These are phyloP conservation scores for Alethe castanea DNA, from an alignment of 2,113 vertebrate genomes.

Conservation along the genomic window DNA sequence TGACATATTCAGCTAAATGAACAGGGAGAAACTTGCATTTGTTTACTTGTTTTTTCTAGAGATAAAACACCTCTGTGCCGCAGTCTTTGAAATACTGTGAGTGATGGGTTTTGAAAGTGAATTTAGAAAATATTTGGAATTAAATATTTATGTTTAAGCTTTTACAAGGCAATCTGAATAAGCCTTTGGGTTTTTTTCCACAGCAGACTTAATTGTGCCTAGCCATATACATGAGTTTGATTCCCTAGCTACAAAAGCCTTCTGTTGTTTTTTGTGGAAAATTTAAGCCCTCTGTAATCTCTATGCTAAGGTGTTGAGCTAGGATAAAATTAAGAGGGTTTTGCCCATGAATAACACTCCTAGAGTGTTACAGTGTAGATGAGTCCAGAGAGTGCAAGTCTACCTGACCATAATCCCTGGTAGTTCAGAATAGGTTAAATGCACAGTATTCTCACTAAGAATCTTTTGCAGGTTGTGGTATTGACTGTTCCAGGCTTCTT, in stretches of 20 bases:
- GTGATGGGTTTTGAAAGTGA: constrained; percentile 56
- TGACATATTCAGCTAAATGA: constrained; percentile 50
- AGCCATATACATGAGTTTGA: neutral
- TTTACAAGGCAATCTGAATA: constrained; percentile 54
- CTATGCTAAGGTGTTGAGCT: neutral
- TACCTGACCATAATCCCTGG: neutral
- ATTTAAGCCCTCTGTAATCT: neutral
- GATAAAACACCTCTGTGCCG: constrained; percentile 60
- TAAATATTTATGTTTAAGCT: constrained; percentile 68
- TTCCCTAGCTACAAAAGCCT: neutral
- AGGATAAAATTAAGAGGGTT: neutral
- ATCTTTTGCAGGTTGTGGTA: neutral
- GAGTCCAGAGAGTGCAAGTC: neutral
- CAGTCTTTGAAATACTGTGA: constrained; percentile 60
- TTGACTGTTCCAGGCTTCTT: neutral
- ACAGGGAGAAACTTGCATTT: constrained; percentile 44
- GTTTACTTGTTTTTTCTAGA: constrained; percentile 53
- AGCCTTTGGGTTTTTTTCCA: constrained; percentile 48
- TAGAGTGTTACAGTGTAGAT: neutral
- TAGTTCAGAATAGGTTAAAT: neutral
- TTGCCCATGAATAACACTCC: neutral
- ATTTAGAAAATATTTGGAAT: constrained; percentile 61
- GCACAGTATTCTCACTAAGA: neutral
- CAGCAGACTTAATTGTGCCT: constrained; percentile 39
- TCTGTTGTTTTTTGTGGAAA: neutral